Conservation (phyloP, 64 coral and sea anemone genomes). For the Cladopsammia gracilis region DNA sequence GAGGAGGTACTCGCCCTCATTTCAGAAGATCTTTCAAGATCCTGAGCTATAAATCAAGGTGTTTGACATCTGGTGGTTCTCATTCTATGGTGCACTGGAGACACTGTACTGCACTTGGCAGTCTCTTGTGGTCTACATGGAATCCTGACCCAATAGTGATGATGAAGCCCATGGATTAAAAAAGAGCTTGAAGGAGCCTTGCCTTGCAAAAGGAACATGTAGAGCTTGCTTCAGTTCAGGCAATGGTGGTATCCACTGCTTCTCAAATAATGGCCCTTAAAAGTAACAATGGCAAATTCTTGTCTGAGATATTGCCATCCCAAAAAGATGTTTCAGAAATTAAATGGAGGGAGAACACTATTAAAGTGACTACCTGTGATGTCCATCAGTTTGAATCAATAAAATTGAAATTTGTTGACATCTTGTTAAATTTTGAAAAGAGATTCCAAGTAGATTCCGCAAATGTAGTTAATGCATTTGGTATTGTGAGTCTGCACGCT, state of each 20-base stretch:
- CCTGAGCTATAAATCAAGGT: conserved; percentile 10
- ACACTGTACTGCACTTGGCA: conserved; percentile 28
- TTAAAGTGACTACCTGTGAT: background rate
- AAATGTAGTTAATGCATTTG: conserved; percentile 49
- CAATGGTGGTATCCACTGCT: background rate
- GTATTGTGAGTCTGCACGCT: too few relatives aligned
- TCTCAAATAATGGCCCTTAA: conserved; percentile 4
- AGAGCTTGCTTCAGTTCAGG: conserved; percentile 27
- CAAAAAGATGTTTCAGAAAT: conserved; percentile 9
- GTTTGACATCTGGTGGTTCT: conserved; percentile 55
- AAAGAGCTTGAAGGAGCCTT: conserved; percentile 25
- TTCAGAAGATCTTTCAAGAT: conserved; percentile 26
- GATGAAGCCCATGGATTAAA: background rate
- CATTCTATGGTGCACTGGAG: conserved; percentile 37
- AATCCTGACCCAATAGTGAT: background rate
- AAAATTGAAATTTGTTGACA: conserved; percentile 21
- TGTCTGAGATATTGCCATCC: conserved; percentile 19
- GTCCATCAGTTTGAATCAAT: too few relatives aligned
- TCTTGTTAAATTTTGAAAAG: conserved; percentile 30
- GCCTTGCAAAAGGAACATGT: conserved; percentile 49
- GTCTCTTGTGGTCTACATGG: conserved; percentile 27
- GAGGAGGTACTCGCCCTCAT: too few relatives aligned
- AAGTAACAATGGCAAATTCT: conserved; percentile 24
- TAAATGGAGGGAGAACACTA: conserved; percentile 6
- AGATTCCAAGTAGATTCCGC: conserved; percentile 35